Conservation (phyloP, 30 jellyfish, hydroid and myxozoan species). For the Aurelia sp. region DNA sequence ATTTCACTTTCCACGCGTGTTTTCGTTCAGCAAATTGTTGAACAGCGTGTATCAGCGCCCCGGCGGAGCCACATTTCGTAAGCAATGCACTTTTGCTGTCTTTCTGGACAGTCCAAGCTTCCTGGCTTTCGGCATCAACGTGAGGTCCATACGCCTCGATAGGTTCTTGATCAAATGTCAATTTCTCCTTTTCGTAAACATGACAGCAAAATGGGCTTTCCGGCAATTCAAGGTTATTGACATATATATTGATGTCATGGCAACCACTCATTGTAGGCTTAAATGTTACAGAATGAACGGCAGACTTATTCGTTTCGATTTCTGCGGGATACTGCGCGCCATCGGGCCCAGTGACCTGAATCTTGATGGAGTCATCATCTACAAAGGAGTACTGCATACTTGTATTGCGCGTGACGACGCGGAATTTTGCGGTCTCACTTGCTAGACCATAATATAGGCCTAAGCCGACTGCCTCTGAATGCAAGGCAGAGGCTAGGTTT, state of each 20-base stretch:
- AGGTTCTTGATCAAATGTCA: conserved; percentile 72
- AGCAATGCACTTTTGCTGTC: conserved; percentile 53
- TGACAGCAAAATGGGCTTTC: conserved; percentile 81
- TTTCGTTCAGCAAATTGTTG: conserved; percentile 59
- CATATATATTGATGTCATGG: conserved; percentile 55
- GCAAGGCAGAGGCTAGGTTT: conserved; percentile 74
- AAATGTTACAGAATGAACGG: conserved; percentile 48
- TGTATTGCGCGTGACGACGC: conserved; percentile 72
- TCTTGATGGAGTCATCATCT: conserved; percentile 48
- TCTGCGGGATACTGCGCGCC: conserved; percentile 39
- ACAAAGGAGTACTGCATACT: conserved; percentile 63
- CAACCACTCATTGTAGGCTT: conserved; percentile 63
- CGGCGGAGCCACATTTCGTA: conserved; percentile 74
- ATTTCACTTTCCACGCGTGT: conserved; percentile 79
- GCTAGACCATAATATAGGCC: conserved; percentile 70
- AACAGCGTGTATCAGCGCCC: conserved; percentile 76
- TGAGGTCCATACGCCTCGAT: conserved; percentile 62
- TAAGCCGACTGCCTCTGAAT: conserved; percentile 72
- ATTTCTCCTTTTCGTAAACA: conserved; percentile 66
- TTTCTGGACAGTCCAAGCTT: conserved; percentile 74
- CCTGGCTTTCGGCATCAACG: conserved; percentile 65
- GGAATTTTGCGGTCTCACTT: conserved; percentile 58
- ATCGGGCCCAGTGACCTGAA: conserved; percentile 57
- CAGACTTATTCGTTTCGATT: conserved; percentile 17
- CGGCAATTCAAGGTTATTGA: conserved; percentile 72